Percentiles rank a stretch among this genome's conserved stretches.
These are phyloP conservation scores for Globodera ellingtonae DNA, from an alignment of 1,140 invertebrate species.

Conservation along the genomic window DNA sequence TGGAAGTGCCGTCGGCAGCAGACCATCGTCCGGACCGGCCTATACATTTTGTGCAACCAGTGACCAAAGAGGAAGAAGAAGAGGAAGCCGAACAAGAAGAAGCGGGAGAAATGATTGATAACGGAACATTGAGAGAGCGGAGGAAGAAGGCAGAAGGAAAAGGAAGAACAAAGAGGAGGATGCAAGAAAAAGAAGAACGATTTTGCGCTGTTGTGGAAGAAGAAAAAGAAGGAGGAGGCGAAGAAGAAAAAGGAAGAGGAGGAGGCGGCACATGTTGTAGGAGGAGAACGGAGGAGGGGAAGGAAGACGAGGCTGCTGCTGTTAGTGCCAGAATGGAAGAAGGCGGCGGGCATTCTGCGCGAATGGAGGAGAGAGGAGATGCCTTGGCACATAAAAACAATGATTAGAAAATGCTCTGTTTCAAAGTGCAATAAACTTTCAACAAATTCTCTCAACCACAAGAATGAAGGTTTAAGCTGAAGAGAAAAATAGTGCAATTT, in stretches of 20 bases:
- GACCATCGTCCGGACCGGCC: background rate
- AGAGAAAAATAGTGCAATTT: too few species aligned
- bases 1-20: background rate
- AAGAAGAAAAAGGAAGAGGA: background rate
- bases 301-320: background rate
- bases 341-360: too few species aligned
- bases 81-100: background rate
- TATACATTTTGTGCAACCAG: background rate
- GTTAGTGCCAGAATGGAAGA: too few species aligned
- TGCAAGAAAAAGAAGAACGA: too few species aligned
- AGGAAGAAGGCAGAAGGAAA: background rate
- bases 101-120: background rate
- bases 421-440: too few species aligned
- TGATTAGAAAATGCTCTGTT: too few species aligned
- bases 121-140: background rate
- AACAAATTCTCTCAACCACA: too few species aligned
- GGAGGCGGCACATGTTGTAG: background rate
- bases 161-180: background rate
- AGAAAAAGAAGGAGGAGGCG: background rate
- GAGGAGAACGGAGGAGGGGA: background rate
- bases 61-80: background rate
- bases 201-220: too few species aligned
- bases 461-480: too few species aligned
- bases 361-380: too few species aligned
- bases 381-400: too few species aligned